Percentiles rank a stretch among this genome's conserved stretches.
Conservation (phyloP, 30 jellyfish, hydroid and myxozoan genomes). For the Calvadosia cruxmelitensis region DNA sequence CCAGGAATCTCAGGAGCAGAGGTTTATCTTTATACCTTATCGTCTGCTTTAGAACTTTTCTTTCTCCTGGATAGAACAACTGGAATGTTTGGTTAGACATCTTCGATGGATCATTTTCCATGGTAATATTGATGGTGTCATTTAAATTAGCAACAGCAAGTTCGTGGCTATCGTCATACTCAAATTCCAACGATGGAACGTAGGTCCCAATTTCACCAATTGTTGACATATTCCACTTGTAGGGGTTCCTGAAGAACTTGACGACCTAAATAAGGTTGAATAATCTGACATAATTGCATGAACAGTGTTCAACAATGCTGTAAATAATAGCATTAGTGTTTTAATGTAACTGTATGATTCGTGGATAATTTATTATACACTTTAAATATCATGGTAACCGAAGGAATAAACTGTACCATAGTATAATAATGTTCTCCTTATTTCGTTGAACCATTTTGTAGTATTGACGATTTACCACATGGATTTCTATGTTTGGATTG, state of each 20-base stretch:
- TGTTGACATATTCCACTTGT: slow-evolving; percentile 35
- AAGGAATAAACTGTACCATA: no score
- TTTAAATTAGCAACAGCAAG: slow-evolving; percentile 24
- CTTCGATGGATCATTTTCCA: slow-evolving; percentile 21
- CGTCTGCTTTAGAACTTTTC: slow-evolving; percentile 21
- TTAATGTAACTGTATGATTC: no score
- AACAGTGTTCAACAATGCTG: no score
- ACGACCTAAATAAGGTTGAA: no score
- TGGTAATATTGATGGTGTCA: slow-evolving; percentile 12
- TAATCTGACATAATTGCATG: no score
- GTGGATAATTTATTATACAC: no score
- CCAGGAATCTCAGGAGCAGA: slow-evolving; percentile 24
- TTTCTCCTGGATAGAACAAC: slow-evolving; percentile 25
- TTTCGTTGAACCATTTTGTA: no score
- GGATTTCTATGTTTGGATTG: no score
- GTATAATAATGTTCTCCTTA: no score
- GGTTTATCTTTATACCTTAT: slow-evolving; percentile 23
- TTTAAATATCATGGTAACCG: no score
- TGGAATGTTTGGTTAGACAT: slow-evolving; percentile 1
- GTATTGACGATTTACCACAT: no score
- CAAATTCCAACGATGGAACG: slow-evolving; percentile 24
- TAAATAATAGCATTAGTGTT: no score
- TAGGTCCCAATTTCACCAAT: slow-evolving; percentile 30
- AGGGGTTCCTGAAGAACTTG: slow-evolving; percentile 34
- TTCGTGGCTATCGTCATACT: slow-evolving; percentile 1